Percentiles rank a stretch among this genome's conserved stretches.
These are phyloP conservation scores for Parnassius smintheus DNA, from an alignment of 2,888 invertebrate genomes.

Conservation along the genomic window DNA sequence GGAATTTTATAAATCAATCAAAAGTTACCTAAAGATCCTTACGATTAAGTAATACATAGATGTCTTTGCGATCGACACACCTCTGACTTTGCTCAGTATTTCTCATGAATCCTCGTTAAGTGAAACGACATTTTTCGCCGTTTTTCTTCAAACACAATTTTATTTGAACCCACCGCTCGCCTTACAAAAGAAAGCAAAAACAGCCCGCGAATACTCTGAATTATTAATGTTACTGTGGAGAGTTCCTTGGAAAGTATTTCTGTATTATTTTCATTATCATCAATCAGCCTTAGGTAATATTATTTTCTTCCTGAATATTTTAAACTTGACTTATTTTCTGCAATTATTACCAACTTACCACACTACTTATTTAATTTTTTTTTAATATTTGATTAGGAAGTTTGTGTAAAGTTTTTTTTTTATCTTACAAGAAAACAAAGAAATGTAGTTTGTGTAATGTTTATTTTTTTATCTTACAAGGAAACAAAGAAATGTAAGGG, in stretches of 20 bases:
- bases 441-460: too few species aligned
- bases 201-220: slow-evolving; percentile 41
- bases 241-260: slow-evolving; percentile 38
- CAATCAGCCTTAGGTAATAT: slow-evolving; percentile 38
- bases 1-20: background rate
- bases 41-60: slow-evolving; percentile 2
- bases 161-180: slow-evolving; percentile 36
- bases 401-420: too few species aligned
- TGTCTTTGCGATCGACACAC: background rate
- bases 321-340: background rate
- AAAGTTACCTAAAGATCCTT: slow-evolving; percentile 15
- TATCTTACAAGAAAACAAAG: too few species aligned
- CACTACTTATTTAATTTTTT: too few species aligned
- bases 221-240: slow-evolving; percentile 47
- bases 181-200: slow-evolving; percentile 39
- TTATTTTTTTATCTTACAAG: too few species aligned
- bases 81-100: slow-evolving; percentile 25
- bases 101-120: slow-evolving; percentile 31
- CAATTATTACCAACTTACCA: too few species aligned
- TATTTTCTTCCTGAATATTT: slow-evolving; percentile 29
- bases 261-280: slow-evolving; percentile 43
- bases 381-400: too few species aligned
- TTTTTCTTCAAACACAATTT: slow-evolving; percentile 40
- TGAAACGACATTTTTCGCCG: slow-evolving; percentile 35
- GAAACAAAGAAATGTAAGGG: too few species aligned